These are phyloP conservation scores for Acanthosepion esculentum DNA, from an alignment of 2,888 invertebrate species.

Conservation along the genomic window DNA sequence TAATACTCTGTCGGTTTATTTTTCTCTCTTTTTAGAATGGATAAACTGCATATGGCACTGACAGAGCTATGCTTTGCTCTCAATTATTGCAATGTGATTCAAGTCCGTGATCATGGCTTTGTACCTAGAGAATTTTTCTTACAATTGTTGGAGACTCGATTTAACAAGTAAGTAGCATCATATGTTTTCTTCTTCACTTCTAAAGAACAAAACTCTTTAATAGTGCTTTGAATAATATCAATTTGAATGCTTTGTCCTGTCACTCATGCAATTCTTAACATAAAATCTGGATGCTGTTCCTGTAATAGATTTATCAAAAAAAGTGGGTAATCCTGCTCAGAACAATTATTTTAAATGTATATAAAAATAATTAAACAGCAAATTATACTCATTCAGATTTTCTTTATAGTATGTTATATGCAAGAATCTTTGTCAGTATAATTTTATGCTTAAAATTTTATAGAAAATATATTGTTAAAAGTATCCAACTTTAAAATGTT, in stretches of 20 bases:
- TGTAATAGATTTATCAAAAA: too few species aligned
- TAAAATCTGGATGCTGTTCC: not conserved
- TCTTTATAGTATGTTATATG: too few species aligned
- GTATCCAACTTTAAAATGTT: too few species aligned
- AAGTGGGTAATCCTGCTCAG: too few species aligned
- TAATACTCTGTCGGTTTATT: not conserved
- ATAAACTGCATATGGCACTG: slow-evolving; percentile 97
- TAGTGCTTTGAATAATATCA: not conserved
- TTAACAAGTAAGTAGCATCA: slow-evolving; percentile 74
- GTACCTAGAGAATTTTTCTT: slow-evolving; percentile 97
- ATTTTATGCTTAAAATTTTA: too few species aligned
- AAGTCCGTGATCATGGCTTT: slow-evolving; percentile 99
- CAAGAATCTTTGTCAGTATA: too few species aligned
- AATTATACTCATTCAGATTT: too few species aligned
- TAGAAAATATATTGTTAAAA: too few species aligned
- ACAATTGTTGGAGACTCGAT: slow-evolving; percentile 91
- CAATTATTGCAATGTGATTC: slow-evolving; percentile 95
- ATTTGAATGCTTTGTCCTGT: not conserved
- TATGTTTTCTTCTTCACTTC: not conserved
- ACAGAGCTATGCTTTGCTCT: slow-evolving; percentile 98
- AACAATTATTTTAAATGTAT: too few species aligned
- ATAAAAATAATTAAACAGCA: too few species aligned
- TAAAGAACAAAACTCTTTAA: too few species aligned
- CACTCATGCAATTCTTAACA: not conserved
- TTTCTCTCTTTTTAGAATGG: slow-evolving; percentile 81